Conservation (phyloP, 2,797 vertebrate genomes). For the Phoeniculus purpureus region DNA sequence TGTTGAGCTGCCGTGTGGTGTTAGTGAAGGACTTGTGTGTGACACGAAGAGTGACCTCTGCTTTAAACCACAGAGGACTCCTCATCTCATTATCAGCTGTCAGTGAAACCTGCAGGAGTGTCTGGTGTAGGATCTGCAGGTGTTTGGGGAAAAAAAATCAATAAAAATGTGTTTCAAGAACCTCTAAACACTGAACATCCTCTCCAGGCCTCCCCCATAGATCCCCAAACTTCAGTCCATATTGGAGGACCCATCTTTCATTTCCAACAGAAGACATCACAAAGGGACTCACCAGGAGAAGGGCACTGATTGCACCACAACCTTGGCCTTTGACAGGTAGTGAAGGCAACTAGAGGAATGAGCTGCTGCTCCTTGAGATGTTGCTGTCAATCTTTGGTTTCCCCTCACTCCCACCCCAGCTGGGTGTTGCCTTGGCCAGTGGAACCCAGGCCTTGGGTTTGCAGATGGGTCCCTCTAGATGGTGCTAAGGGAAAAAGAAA, state of each 20-base stretch:
- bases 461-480: constrained; percentile 56
- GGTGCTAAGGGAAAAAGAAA: constrained; percentile 71
- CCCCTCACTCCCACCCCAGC: not conserved
- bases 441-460: not conserved
- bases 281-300: not conserved
- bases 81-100: too few relatives aligned
- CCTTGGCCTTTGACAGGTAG: not conserved
- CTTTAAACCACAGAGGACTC: not conserved
- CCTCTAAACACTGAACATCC: fast-evolving
- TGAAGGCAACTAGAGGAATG: not conserved
- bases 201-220: fast-evolving
- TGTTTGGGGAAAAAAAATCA: not conserved
- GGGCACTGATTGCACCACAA: not conserved
- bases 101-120: not conserved
- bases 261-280: too few relatives aligned
- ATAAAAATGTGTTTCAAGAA: not conserved
- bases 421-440: fast-evolving
- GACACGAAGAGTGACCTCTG: not conserved
- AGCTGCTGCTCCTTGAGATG: not conserved
- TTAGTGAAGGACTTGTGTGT: not conserved
- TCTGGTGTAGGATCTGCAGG: not conserved
- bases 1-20: not conserved
- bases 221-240: fast-evolving
- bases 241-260: not conserved
- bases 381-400: not conserved